Evolutionary conservation across 2,888 invertebrate species (phyloP).

Genomic region (Teleogryllus oceanicus): DNA sequence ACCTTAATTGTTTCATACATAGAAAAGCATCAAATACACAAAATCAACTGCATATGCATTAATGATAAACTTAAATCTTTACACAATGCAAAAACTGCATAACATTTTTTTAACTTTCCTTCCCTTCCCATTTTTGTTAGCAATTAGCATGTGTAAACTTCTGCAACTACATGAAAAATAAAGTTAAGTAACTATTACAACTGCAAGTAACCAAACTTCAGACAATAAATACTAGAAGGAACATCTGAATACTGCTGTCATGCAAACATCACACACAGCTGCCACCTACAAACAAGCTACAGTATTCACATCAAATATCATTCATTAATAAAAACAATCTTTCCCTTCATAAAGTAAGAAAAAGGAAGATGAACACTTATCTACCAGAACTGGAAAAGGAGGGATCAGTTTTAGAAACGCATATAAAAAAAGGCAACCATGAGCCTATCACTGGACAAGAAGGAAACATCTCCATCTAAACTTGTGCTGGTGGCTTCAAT

Average conservation of each 20-base stretch:
- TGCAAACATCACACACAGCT: conserved; percentile 36
- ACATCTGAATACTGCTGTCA: conserved; percentile 36
- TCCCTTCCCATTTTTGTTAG: conserved; percentile 27
- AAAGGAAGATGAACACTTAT: neutral
- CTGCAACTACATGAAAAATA: conserved; percentile 26
- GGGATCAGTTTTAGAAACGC: conserved; percentile 32
- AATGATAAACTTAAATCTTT: conserved; percentile 4
- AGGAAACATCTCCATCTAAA: conserved; percentile 25
- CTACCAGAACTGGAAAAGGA: conserved; percentile 25
- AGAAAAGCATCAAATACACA: conserved; percentile 18
- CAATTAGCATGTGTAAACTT: conserved; percentile 28
- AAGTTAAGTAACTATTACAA: conserved; percentile 20
- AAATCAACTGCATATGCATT: conserved; percentile 23
- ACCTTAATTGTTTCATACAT: conserved; percentile 18
- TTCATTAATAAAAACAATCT: conserved; percentile 26
- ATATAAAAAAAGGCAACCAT: conserved; percentile 35
- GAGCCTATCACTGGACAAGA: conserved; percentile 32
- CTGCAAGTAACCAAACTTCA: conserved; percentile 32
- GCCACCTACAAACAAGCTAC: conserved; percentile 35
- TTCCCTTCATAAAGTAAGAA: conserved; percentile 21
- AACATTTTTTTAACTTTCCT: conserved; percentile 12
- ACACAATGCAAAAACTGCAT: neutral
- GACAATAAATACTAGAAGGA: conserved; percentile 36
- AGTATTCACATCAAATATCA: conserved; percentile 33
- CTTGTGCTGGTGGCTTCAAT: conserved; percentile 10